phyloP scores from a whole-genome alignment of 2,888 invertebrate species.

The Micoletzkya japonica region DNA sequence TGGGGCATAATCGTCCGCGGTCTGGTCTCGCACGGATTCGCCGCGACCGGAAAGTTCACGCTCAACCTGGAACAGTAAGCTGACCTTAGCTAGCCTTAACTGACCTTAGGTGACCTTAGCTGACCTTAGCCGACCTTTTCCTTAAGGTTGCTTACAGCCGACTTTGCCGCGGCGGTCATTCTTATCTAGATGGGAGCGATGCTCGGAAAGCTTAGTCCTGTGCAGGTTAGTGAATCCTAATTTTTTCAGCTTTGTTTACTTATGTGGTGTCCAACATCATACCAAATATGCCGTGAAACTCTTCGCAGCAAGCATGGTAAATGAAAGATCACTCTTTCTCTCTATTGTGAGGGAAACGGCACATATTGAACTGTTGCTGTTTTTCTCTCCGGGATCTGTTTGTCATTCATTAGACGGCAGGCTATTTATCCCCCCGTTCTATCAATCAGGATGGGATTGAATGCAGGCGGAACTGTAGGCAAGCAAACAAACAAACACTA shows the following conservation, averaged over 20 bases:
- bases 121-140: too few relatives aligned
- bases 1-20: constrained; percentile 70
- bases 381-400: too few relatives aligned
- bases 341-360: too few relatives aligned
- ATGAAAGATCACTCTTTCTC: too few relatives aligned
- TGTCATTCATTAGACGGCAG: too few relatives aligned
- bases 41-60: constrained; percentile 39
- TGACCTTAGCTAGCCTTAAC: too few relatives aligned
- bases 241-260: background rate
- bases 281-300: background rate
- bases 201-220: constrained; percentile 67
- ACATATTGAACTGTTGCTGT: too few relatives aligned
- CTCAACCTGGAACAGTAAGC: constrained; percentile 49
- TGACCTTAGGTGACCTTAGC: too few relatives aligned
- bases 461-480: too few relatives aligned
- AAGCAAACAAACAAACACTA: background rate
- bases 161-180: constrained; percentile 65
- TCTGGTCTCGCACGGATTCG: constrained; percentile 32
- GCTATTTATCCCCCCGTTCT: too few relatives aligned
- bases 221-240: constrained; percentile 36
- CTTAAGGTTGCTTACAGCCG: background rate
- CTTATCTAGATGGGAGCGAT: constrained; percentile 68
- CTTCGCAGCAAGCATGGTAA: background rate
- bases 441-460: too few relatives aligned
- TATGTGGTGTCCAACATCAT: background rate